These are phyloP conservation scores for Tenualosa ilisha DNA, from an alignment of 2,797 vertebrate species.

Conservation along the genomic window DNA sequence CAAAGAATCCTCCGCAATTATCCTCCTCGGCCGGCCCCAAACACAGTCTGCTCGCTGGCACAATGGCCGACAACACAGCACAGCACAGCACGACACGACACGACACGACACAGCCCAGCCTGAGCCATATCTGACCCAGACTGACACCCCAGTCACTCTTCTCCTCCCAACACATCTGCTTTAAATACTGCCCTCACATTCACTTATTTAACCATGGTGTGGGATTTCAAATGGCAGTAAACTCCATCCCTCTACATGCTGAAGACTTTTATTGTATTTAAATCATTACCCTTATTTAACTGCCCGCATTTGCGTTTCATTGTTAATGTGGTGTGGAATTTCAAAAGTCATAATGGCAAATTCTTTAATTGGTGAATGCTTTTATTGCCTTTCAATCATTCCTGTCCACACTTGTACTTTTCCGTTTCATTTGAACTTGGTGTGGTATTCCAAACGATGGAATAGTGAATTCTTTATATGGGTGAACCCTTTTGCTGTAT, in stretches of 20 bases:
- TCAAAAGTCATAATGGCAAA: too few relatives aligned
- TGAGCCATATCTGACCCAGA: background rate
- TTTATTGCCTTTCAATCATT: background rate
- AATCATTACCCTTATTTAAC: background rate
- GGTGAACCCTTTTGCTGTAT: background rate
- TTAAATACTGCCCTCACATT: background rate
- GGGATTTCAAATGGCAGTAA: too few relatives aligned
- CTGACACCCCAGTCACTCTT: background rate
- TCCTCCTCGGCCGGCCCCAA: background rate
- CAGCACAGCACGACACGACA: background rate
- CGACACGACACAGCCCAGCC: background rate
- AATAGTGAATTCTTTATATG: too few relatives aligned
- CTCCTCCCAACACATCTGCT: background rate
- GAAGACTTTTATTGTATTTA: background rate
- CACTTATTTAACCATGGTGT: background rate
- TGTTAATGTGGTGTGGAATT: background rate
- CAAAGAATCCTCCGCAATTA: background rate
- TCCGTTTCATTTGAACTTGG: background rate
- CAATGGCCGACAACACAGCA: too few relatives aligned
- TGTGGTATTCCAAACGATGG: too few relatives aligned
- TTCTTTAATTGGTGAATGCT: background rate
- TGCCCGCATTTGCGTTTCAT: background rate
- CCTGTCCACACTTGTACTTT: background rate
- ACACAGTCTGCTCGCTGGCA: too few relatives aligned
- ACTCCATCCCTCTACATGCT: too few relatives aligned